Percentiles rank a stretch among this genome's conserved stretches.
Evolutionary conservation across 1,140 invertebrate genomes (phyloP).

Genomic region (Ceratoteleas bidentatus): DNA sequence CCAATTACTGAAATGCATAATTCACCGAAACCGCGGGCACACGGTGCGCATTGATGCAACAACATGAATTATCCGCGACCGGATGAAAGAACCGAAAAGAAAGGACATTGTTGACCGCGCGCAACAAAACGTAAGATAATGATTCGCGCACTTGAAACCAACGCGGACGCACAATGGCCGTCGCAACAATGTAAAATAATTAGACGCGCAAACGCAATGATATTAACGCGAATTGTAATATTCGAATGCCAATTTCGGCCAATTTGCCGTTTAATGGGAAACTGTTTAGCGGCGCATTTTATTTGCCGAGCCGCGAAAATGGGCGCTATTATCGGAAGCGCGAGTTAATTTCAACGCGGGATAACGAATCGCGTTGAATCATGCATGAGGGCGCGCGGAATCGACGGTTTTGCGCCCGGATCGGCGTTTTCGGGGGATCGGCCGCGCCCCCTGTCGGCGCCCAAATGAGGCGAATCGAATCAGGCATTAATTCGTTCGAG

Average conservation of each 20-base stretch:
- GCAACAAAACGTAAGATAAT: conserved; percentile 39
- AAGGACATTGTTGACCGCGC: conserved; percentile 7
- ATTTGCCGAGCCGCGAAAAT: conserved; percentile 42
- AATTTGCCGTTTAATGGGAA: conserved; percentile 40
- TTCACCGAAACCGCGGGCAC: too few relatives aligned
- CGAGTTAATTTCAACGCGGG: conserved; percentile 46
- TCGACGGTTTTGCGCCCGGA: too few relatives aligned
- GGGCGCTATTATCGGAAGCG: conserved; percentile 31
- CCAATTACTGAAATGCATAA: too few relatives aligned
- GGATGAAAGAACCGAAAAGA: conserved; percentile 20
- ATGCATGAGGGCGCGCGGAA: too few relatives aligned
- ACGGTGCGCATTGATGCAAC: not conserved
- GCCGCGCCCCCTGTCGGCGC: too few relatives aligned
- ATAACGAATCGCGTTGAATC: too few relatives aligned
- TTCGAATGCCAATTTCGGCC: conserved; percentile 43
- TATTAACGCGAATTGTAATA: conserved; percentile 47
- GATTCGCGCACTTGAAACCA: conserved; percentile 30
- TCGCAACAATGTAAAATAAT: conserved; percentile 49
- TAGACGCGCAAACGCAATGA: conserved; percentile 40
- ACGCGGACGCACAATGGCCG: conserved; percentile 31
- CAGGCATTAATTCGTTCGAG: conserved; percentile 38
- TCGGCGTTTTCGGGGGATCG: not conserved
- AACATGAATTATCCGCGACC: conserved; percentile 5
- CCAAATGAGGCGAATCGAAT: conserved; percentile 44
- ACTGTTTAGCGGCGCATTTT: conserved; percentile 40